A percentile compares a stretch with the other conserved stretches of the same genome.
These are phyloP conservation scores for Hippopotamyrus pictus DNA, from an alignment of 2,797 vertebrate genomes.

Conservation along the genomic window DNA sequence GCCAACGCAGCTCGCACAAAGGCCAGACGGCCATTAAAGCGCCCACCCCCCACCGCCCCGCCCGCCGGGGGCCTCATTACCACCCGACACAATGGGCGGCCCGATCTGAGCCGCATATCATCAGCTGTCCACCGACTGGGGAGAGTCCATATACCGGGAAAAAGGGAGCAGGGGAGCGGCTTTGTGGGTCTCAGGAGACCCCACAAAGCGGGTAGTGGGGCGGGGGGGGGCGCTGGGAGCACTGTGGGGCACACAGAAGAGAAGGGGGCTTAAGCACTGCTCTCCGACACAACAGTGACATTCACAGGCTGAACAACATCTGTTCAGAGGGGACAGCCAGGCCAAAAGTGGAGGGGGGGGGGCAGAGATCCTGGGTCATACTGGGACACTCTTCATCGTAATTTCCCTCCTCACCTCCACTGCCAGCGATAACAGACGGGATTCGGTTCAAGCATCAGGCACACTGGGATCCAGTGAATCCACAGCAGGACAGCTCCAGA, in stretches of 20 bases:
- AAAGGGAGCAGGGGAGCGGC: conserved; percentile 60
- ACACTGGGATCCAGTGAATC: background rate
- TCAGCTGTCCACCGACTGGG: conserved; percentile 97
- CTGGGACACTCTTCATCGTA: background rate
- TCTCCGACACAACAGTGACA: conserved; percentile 90
- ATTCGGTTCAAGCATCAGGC: background rate
- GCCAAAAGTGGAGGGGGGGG: conserved; percentile 29
- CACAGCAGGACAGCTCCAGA: background rate
- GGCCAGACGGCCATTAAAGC: conserved; percentile 80
- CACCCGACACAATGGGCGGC: conserved; percentile 94
- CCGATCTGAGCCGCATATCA: conserved; percentile 97
- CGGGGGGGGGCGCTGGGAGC: conserved; percentile 39
- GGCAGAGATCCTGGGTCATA: background rate
- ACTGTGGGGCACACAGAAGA: conserved; percentile 57
- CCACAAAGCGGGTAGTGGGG: conserved; percentile 58
- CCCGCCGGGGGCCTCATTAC: conserved; percentile 86
- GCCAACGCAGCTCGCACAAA: conserved; percentile 76
- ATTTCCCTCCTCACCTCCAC: background rate
- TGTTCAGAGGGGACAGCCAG: conserved; percentile 62
- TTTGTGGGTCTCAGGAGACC: conserved; percentile 89
- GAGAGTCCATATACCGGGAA: conserved; percentile 90
- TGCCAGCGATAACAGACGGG: background rate
- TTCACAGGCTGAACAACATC: conserved; percentile 95
- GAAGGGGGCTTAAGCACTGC: conserved; percentile 74
- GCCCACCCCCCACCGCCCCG: conserved; percentile 63